Evolutionary conservation across 2,888 invertebrate species (phyloP).

Genomic region (Aradus depressus): DNA sequence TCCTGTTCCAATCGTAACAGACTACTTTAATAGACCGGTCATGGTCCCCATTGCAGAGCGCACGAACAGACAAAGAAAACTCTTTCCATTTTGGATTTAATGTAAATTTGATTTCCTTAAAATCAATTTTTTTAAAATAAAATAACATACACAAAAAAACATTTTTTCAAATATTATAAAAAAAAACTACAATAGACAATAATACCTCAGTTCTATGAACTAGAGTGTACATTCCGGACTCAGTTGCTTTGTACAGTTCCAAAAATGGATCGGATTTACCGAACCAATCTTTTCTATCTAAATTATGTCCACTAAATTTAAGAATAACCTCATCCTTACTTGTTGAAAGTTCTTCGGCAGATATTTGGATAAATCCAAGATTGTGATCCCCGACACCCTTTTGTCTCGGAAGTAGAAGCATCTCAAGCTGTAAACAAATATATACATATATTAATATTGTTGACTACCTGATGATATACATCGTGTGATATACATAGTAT

Average conservation of each 20-base stretch:
- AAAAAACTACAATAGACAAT: neutral
- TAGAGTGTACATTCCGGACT: constrained; percentile 39
- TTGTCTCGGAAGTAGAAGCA: constrained; percentile 19
- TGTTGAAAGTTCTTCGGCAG: constrained; percentile 36
- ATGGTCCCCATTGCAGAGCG: constrained; percentile 43
- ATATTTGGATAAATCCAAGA: constrained; percentile 33
- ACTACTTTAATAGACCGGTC: constrained; percentile 42
- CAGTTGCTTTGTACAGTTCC: constrained; percentile 38
- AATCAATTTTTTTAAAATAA: neutral
- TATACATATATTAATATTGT: constrained; percentile 1
- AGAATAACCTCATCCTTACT: constrained; percentile 36
- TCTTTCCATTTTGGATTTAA: constrained; percentile 44
- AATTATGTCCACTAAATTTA: constrained; percentile 34
- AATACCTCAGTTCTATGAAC: constrained; percentile 43
- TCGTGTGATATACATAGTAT: no score
- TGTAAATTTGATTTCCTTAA: constrained; percentile 38
- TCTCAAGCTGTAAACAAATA: constrained; percentile 21
- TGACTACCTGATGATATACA: no score
- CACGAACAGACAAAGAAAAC: constrained; percentile 39
- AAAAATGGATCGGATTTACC: constrained; percentile 34
- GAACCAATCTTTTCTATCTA: constrained; percentile 36
- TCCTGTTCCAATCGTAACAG: constrained; percentile 42
- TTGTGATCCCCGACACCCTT: constrained; percentile 21
- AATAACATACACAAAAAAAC: neutral
- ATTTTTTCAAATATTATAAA: neutral